These are phyloP conservation scores for Acyrthosiphon pisum DNA, from an alignment of 1,140 invertebrate genomes.

Conservation along the genomic window DNA sequence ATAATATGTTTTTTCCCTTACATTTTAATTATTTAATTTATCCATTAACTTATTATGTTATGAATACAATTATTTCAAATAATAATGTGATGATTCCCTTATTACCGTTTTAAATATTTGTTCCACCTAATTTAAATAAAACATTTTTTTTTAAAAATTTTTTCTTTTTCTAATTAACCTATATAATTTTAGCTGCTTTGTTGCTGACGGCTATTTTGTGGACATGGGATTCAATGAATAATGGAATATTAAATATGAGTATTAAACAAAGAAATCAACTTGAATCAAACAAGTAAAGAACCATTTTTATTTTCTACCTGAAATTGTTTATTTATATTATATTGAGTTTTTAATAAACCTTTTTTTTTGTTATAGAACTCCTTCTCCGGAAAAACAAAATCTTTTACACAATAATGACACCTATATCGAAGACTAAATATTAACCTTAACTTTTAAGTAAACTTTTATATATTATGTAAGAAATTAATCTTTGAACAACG, in stretches of 20 bases:
- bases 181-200: slow-evolving; percentile 71
- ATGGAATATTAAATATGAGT: slow-evolving; percentile 83
- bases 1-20: too few species aligned
- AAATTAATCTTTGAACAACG: slow-evolving; percentile 23
- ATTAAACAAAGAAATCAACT: slow-evolving; percentile 68
- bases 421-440: slow-evolving; percentile 22
- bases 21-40: too few species aligned
- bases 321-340: not conserved
- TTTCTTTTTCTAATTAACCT: not conserved
- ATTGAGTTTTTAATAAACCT: not conserved
- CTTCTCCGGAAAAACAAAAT: slow-evolving; percentile 15
- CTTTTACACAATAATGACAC: slow-evolving; percentile 18
- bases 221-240: slow-evolving; percentile 73
- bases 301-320: not conserved
- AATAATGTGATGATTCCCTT: not conserved
- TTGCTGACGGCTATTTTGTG: slow-evolving; percentile 77
- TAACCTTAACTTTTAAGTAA: not conserved
- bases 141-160: not conserved
- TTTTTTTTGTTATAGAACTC: slow-evolving; percentile 20
- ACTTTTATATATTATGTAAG: not conserved
- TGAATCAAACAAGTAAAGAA: slow-evolving; percentile 2
- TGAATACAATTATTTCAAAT: not conserved
- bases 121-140: not conserved
- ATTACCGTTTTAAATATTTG: not conserved
- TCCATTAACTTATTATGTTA: too few species aligned